These are phyloP conservation scores for Congeria kusceri DNA, from an alignment of 2,888 invertebrate species.

Conservation along the genomic window DNA sequence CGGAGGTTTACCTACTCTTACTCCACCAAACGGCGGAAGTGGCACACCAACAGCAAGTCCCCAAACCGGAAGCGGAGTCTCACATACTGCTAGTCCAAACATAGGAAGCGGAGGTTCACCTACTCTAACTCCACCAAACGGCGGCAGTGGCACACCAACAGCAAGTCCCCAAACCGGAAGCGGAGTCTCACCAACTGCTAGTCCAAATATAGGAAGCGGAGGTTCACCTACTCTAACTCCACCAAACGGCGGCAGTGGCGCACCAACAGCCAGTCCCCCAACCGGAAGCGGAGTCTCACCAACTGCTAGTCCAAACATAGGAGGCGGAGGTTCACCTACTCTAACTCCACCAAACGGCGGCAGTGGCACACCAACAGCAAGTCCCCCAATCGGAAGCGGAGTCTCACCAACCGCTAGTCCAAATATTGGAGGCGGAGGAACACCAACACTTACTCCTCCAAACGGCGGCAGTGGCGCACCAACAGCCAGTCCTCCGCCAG, in stretches of 20 bases:
- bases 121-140: constrained; percentile 34
- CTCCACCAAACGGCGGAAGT: not conserved
- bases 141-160: constrained; percentile 42
- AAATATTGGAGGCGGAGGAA: too few species aligned
- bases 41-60: constrained; percentile 44
- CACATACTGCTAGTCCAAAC: constrained; percentile 55
- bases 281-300: not conserved
- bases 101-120: constrained; percentile 43
- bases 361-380: constrained; percentile 4
- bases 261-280: constrained; percentile 28
- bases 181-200: constrained; percentile 34
- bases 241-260: constrained; percentile 13
- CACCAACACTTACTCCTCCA: too few species aligned
- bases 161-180: constrained; percentile 20
- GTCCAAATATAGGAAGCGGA: constrained; percentile 21
- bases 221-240: constrained; percentile 52
- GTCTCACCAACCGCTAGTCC: too few species aligned
- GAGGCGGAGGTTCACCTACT: too few species aligned
- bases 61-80: constrained; percentile 35
- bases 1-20: constrained; percentile 44
- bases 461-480: not conserved
- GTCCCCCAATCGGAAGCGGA: not conserved
- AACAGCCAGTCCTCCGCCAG: too few species aligned
- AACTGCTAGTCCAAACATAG: constrained; percentile 5
- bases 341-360: too few species aligned